phyloP scores from a whole-genome alignment of 2,113 vertebrate genomes.

The Arvicanthis niloticus region DNA sequence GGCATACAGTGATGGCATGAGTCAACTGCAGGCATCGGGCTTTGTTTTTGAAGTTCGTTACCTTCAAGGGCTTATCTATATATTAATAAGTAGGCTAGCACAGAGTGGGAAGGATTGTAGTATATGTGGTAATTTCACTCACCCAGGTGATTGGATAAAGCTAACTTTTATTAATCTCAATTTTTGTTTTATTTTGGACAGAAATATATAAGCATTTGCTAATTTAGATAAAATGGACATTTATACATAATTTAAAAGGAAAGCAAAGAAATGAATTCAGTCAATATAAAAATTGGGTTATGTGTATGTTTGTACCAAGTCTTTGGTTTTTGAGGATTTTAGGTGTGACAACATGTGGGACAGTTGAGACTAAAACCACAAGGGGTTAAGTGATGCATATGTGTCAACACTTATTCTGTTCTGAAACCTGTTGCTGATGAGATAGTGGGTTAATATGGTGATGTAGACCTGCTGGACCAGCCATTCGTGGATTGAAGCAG shows the following conservation, averaged over 20 bases:
- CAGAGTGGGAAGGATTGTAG: neutral
- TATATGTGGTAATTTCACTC: neutral
- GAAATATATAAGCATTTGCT: neutral
- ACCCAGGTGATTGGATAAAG: neutral
- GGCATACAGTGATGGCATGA: neutral
- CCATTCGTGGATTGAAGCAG: neutral
- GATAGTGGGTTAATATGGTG: neutral
- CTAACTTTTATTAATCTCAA: neutral
- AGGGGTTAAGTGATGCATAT: neutral
- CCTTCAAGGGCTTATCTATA: neutral
- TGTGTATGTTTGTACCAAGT: conserved; percentile 16
- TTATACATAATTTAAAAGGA: neutral
- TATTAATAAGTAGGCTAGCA: neutral
- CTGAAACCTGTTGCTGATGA: neutral
- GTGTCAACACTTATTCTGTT: neutral
- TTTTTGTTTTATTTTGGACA: conserved; percentile 58
- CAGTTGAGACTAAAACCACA: neutral
- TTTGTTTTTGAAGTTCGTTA: neutral
- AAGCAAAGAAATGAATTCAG: conserved; percentile 11
- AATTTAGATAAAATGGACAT: conserved; percentile 49
- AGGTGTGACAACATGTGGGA: neutral
- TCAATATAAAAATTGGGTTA: conserved; percentile 7
- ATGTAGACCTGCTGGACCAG: too few species aligned
- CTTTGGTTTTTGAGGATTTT: conserved; percentile 35
- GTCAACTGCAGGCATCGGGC: neutral